A percentile compares a stretch with the other conserved stretches of the same genome.
These are phyloP conservation scores for Pseudomugil tenellus DNA, from an alignment of 2,797 vertebrate genomes.

Conservation along the genomic window DNA sequence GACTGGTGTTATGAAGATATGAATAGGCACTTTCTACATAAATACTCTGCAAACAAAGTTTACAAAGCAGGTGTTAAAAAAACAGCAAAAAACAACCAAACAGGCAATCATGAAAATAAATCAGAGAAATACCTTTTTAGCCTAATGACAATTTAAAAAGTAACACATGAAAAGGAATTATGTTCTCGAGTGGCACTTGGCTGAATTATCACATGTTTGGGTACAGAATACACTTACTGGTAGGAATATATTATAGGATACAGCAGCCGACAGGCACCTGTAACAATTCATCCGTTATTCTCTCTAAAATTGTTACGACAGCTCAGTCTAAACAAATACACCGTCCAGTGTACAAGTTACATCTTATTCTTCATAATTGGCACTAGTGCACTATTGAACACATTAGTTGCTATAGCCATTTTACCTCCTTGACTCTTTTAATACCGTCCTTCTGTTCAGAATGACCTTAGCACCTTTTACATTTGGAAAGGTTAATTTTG, in stretches of 20 bases:
- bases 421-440: constrained; percentile 52
- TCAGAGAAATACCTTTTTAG: constrained; percentile 34
- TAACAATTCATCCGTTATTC: constrained; percentile 49
- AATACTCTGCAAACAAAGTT: constrained; percentile 81
- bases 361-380: constrained; percentile 48
- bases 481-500: constrained; percentile 51
- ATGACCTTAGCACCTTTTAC: constrained; percentile 66
- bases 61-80: constrained; percentile 68
- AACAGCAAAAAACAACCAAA: constrained; percentile 29
- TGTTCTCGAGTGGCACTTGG: constrained; percentile 74
- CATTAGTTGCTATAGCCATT: constrained; percentile 41
- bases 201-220: constrained; percentile 69
- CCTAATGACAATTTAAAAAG: constrained; percentile 42
- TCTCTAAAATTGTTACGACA: constrained; percentile 39
- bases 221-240: constrained; percentile 65
- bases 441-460: constrained; percentile 27
- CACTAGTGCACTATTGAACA: constrained; percentile 55
- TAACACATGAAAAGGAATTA: constrained; percentile 51
- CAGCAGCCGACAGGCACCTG: constrained; percentile 66
- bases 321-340: constrained; percentile 24
- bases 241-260: constrained; percentile 53
- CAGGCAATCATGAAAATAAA: constrained; percentile 44
- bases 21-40: constrained; percentile 90
- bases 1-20: constrained; percentile 80
- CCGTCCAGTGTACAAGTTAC: constrained; percentile 38